Evolutionary conservation across 2,888 invertebrate species (phyloP).

Genomic region (Mellilla xanthometata): DNA sequence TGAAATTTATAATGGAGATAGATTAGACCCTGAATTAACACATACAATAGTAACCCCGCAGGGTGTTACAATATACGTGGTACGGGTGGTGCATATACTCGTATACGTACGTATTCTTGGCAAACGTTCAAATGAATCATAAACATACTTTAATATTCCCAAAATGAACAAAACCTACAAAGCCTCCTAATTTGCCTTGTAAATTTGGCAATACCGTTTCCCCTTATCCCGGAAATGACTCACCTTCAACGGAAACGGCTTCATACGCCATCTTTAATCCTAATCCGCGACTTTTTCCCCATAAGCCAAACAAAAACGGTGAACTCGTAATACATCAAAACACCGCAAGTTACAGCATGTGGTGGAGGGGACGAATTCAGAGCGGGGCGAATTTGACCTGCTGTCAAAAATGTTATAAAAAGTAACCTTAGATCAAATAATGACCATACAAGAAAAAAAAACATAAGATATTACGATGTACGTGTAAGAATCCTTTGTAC

Average conservation of each 20-base stretch:
- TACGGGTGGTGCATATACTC: too few species aligned
- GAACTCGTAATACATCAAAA: conserved; percentile 42
- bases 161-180: not conserved
- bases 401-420: too few species aligned
- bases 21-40: too few species aligned
- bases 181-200: conserved; percentile 6
- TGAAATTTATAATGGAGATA: too few species aligned
- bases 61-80: too few species aligned
- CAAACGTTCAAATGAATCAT: not conserved
- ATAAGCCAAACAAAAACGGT: conserved; percentile 17
- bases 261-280: conserved; percentile 19
- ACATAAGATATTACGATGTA: too few species aligned
- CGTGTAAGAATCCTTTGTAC: too few species aligned
- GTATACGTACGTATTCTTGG: too few species aligned
- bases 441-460: too few species aligned
- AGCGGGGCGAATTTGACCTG: too few species aligned
- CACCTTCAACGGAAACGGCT: conserved; percentile 5
- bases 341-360: conserved; percentile 36
- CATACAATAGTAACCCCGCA: too few species aligned
- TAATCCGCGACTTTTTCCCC: conserved; percentile 17
- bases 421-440: too few species aligned
- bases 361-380: conserved; percentile 9
- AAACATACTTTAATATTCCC: not conserved
- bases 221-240: conserved; percentile 7
- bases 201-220: conserved; percentile 1